Evolutionary conservation across 2,888 invertebrate species (phyloP), one percentile per base, ranked within the genome.

Genomic region (Pecten maximus): DNA sequence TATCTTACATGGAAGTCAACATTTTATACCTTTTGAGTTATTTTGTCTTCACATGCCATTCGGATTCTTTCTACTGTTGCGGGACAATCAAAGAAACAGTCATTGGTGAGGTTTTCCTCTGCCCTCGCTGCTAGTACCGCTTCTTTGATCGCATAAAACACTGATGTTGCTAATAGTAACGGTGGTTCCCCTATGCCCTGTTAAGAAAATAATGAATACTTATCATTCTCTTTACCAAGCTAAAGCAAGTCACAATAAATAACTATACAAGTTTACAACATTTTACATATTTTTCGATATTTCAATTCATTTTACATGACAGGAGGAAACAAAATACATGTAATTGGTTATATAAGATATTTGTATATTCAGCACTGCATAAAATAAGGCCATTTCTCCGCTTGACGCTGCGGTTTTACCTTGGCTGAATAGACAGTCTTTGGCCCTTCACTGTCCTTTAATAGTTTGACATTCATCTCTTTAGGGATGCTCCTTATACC

Each of bases 391-490:
- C 44, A 44, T 44, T 4, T 44, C 50, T 50, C 2, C 12, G 2
- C 16, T 50, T 50, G 19, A 3, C n/a, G 15, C 35, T 74, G 74
- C 54, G 6, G 3, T 0, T 74, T 16, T 91, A 91, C 91, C 91
- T 91, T 91, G 87, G 91, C 89, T 10, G 91, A 91, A 40, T 91
- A 91, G 6, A 90, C 35, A 23, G 89, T 54, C 35, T 89, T 88
- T 28, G 74, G 74, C 1, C 74, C 74, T 74, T 74, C 74, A 87
- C 88, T 28, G 87, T 91, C 89, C 16, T 90, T 91, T 16, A 91
- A 40, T 0, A 91, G 39, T 23, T 90, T 89, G 8, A 91, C 91
- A 19, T 89, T 90, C 28, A 91, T 87, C 39, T 90, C 89, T 15
- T 60, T 88, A 3, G 91, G 91, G 40, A 91, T 89, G 88, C 88